These are phyloP conservation scores for roundworm (Caenorhabditis elegans) DNA, from an alignment of 1,140 invertebrate genomes.

Conservation along the genomic window DNA sequence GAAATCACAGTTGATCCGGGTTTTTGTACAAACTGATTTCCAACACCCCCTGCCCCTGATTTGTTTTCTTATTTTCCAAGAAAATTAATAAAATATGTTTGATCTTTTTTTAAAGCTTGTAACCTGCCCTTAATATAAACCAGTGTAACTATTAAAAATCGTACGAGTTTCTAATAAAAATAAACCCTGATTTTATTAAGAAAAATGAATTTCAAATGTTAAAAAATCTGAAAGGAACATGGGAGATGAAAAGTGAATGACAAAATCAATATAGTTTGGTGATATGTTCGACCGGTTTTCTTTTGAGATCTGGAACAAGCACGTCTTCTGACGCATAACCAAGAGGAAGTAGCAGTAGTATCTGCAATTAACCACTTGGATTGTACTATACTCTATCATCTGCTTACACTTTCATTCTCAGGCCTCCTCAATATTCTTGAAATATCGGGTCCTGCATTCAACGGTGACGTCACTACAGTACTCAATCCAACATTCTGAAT, in stretches of 20 bases:
- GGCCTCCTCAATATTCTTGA: constrained; percentile 5
- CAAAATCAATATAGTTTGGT: constrained; percentile 4
- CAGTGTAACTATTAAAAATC: too few species aligned
- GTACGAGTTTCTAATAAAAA: too few species aligned
- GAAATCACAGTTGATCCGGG: constrained; percentile 16
- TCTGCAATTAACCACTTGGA: background rate
- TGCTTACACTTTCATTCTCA: constrained; percentile 9
- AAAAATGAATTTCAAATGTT: too few species aligned
- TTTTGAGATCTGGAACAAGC: constrained; percentile 27
- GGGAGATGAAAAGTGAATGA: too few species aligned
- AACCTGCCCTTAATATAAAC: too few species aligned
- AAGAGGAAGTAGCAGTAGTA: background rate
- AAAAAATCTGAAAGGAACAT: too few species aligned
- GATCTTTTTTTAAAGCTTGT: too few species aligned
- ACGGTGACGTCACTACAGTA: constrained; percentile 26
- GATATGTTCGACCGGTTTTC: constrained; percentile 34
- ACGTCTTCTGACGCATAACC: constrained; percentile 27
- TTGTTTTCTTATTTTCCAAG: too few species aligned
- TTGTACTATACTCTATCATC: too few species aligned
- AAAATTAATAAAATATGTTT: too few species aligned
- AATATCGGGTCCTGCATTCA: constrained; percentile 32
- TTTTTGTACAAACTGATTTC: constrained; percentile 21
- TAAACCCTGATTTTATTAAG: too few species aligned
- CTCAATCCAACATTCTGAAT: constrained; percentile 26
- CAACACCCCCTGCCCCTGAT: background rate